Evolutionary conservation across 2,797 vertebrate species (phyloP), one percentile per base, ranked within the genome.

Genomic region (Sciaenops ocellatus): DNA sequence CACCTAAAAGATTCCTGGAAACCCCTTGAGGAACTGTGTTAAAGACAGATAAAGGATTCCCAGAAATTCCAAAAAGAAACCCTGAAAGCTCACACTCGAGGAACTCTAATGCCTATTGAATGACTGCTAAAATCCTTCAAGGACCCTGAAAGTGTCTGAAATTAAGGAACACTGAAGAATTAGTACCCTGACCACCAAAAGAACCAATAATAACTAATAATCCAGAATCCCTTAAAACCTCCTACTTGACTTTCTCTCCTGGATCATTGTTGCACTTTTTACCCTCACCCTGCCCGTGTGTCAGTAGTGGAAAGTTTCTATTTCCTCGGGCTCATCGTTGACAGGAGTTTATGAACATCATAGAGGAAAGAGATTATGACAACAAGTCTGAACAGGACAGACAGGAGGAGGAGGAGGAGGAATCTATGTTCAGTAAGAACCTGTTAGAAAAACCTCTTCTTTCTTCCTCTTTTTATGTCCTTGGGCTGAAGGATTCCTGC

Each of bases 261-360:
- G 62, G 4, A 18, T 28, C 24, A n/a, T 38, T 38, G 34, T 38
- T 38, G 34, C 34, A 38, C 34, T 38, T 38, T 52, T 15, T 4
- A 61, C 9, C 38, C 55, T 38, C 9, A 28, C 20, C 9, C 48
- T 46, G 1, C 7, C 30, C 9, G 44, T 42, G n/a, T 62, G 3
- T 55, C 56, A 5, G 42, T 3, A 34, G 69, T 73, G 75, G 70
- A 75, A 68, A 59, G 50, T 50, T 61, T 63, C 16, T 26, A 54
- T 38, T 11, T 66, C 83, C 74, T 56, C 28, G 0, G 71, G 81
- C 76, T 48, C 28, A 0, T 22, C 1, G 64, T 41, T 74, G 75
- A 85, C 73, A 41, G 67, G 73, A 84, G 84, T 66, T 80, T 67
- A 68, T 74, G 51, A 75, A 68, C 54, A 47, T 55, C 34, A n/a